Percentiles rank a stretch among this genome's conserved stretches.
Conservation (phyloP, 2,797 vertebrate species). For the Adelosebastes latens region DNA sequence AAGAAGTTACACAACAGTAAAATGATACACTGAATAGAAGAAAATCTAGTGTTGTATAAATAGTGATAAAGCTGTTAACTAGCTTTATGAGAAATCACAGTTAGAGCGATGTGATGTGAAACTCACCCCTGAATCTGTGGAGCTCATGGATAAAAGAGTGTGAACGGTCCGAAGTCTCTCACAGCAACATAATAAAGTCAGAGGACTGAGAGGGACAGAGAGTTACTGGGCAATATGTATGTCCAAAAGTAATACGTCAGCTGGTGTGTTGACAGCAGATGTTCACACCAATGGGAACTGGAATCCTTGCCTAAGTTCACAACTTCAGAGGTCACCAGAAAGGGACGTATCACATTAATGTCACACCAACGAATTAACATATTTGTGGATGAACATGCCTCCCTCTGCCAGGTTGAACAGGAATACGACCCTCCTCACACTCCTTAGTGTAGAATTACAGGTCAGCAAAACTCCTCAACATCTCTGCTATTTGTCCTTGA, state of each 20-base stretch:
- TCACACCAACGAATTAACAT: constrained; percentile 23
- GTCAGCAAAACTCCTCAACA: background rate
- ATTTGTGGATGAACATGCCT: background rate
- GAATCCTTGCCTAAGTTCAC: constrained; percentile 19
- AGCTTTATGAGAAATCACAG: background rate
- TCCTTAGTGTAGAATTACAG: constrained; percentile 5
- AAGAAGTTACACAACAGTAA: background rate
- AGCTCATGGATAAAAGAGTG: constrained; percentile 30
- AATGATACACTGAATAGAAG: background rate
- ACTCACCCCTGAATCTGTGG: constrained; percentile 53
- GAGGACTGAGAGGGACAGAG: background rate
- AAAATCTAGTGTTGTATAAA: background rate
- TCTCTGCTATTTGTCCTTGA: constrained; percentile 10
- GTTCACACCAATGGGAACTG: constrained; percentile 14
- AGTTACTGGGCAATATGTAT: background rate
- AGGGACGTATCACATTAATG: background rate
- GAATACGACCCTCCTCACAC: constrained; percentile 1
- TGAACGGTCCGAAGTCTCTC: background rate
- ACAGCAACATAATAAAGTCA: constrained; percentile 13
- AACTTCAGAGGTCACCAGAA: constrained; percentile 12
- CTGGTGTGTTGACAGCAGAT: constrained; percentile 41
- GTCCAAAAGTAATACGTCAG: constrained; percentile 7
- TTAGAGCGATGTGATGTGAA: background rate
- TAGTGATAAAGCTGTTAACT: background rate
- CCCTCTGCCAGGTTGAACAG: background rate